A percentile compares a stretch with the other conserved stretches of the same genome.
Evolutionary conservation across 2,113 vertebrate genomes (phyloP).

Genomic region (Uropsilus gracilis): DNA sequence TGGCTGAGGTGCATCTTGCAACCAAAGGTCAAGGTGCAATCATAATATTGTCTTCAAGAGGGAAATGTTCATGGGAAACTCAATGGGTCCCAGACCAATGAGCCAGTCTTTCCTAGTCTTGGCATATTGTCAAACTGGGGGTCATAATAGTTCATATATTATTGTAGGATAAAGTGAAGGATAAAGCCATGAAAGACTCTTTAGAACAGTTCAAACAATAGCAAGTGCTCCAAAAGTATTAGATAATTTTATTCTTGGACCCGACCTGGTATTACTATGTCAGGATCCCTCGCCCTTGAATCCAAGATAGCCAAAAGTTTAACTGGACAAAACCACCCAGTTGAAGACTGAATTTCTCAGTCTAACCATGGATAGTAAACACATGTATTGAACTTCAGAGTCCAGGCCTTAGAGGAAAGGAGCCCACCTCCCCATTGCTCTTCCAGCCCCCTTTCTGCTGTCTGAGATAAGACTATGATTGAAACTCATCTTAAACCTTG

Average conservation of each 20-base stretch:
- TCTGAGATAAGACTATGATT: background rate
- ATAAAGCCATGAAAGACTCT: background rate
- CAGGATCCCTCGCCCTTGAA: background rate
- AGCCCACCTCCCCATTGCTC: no score
- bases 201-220: background rate
- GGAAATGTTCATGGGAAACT: background rate
- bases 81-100: background rate
- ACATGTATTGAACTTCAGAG: background rate
- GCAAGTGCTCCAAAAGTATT: background rate
- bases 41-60: background rate
- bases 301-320: background rate
- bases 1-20: no score
- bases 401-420: background rate
- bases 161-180: background rate
- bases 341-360: background rate
- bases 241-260: background rate
- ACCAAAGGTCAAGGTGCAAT: no score
- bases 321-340: background rate
- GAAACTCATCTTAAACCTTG: background rate
- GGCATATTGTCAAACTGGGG: background rate
- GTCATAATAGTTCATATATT: background rate
- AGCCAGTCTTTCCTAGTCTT: background rate
- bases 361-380: background rate
- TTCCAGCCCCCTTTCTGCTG: background rate
- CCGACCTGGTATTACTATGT: background rate